Conservation (phyloP, 2,797 vertebrate species). For the Sebastes oblongus region DNA sequence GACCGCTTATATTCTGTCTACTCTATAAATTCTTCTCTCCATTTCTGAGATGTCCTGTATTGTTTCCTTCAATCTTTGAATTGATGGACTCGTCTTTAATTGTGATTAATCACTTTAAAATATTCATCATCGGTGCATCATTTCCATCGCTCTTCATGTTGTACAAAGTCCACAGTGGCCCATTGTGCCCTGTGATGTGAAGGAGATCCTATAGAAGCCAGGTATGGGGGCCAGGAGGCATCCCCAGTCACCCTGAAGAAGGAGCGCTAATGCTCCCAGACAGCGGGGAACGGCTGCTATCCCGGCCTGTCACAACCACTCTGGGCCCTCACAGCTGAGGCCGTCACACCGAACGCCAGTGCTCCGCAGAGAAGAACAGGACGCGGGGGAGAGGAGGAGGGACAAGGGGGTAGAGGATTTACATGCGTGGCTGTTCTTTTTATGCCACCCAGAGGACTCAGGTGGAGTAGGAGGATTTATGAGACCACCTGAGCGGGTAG, state of each 20-base stretch:
- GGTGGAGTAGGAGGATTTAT: constrained; percentile 50
- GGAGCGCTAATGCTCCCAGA: constrained; percentile 70
- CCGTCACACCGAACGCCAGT: constrained; percentile 59
- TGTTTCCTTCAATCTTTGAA: too few relatives aligned
- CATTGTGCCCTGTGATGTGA: background rate
- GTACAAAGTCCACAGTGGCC: background rate
- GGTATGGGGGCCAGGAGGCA: constrained; percentile 54
- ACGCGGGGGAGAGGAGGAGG: constrained; percentile 8
- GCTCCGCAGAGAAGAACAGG: constrained; percentile 38
- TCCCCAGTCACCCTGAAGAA: constrained; percentile 50
- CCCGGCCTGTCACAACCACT: constrained; percentile 76
- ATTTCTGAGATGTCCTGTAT: too few relatives aligned
- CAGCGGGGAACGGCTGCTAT: constrained; percentile 74
- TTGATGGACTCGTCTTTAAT: background rate
- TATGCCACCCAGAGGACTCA: constrained; percentile 61
- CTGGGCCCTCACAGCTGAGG: constrained; percentile 61
- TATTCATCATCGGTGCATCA: background rate
- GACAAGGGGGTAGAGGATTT: constrained; percentile 42
- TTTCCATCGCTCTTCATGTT: background rate
- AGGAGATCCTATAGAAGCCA: constrained; percentile 33
- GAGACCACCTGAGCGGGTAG: constrained; percentile 26
- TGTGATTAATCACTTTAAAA: background rate
- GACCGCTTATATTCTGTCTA: too few relatives aligned
- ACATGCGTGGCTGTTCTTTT: constrained; percentile 58
- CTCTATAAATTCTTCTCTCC: too few relatives aligned